These are phyloP conservation scores for Nothocercus nigrocapillus DNA, from an alignment of 2,113 vertebrate genomes.

Conservation along the genomic window DNA sequence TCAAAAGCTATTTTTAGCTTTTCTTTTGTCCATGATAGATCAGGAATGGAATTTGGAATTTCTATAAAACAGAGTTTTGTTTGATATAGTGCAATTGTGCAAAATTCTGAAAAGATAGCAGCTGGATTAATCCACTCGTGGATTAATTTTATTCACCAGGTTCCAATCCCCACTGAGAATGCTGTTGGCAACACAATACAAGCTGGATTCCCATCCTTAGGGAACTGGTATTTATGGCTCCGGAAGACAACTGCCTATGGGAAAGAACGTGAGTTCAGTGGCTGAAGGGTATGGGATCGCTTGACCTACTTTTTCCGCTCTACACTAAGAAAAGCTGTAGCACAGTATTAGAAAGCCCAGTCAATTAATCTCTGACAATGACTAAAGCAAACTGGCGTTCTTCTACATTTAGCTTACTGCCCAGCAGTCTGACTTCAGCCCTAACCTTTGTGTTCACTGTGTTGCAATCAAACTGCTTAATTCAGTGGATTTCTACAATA, in stretches of 20 bases:
- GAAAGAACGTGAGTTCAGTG: not conserved
- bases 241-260: not conserved
- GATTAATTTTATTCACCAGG: not conserved
- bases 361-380: not conserved
- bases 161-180: not conserved
- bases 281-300: not conserved
- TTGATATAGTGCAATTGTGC: not conserved
- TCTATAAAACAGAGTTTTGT: not conserved
- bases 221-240: not conserved
- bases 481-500: not conserved
- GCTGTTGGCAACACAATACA: not conserved
- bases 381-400: not conserved
- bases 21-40: not conserved
- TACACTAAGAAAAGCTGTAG: not conserved
- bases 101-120: not conserved
- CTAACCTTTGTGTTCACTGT: fast-evolving
- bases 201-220: not conserved
- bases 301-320: not conserved
- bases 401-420: not conserved
- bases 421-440: not conserved
- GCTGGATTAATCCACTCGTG: not conserved
- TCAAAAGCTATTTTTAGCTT: not conserved
- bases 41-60: not conserved
- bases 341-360: not conserved
- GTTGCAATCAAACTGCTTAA: not conserved